These are phyloP conservation scores for Tenebrosternarchus preto DNA, from an alignment of 2,113 vertebrate species.

Conservation along the genomic window DNA sequence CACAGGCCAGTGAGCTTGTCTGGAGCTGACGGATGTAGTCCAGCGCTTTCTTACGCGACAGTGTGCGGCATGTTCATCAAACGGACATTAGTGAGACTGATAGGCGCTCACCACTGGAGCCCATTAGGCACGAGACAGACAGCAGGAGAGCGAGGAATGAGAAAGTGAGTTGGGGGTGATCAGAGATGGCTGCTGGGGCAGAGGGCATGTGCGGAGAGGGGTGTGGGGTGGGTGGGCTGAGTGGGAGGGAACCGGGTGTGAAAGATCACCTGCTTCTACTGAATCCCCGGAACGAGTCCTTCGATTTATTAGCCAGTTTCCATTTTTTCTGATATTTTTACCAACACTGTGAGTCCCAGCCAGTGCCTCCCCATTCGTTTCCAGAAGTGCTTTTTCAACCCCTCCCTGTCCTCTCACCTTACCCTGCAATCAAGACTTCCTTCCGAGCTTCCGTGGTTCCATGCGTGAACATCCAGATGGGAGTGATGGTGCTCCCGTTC, in stretches of 20 bases:
- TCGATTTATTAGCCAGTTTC: background rate
- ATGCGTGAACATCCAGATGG: constrained; percentile 16
- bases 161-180: too few relatives aligned
- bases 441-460: background rate
- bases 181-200: too few relatives aligned
- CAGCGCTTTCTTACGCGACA: constrained; percentile 28
- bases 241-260: constrained; percentile 2
- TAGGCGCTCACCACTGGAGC: constrained; percentile 32
- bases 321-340: background rate
- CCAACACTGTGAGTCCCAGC: background rate
- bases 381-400: background rate
- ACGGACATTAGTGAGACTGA: constrained; percentile 37
- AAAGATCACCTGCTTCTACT: background rate
- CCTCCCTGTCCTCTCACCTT: background rate
- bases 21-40: constrained; percentile 35
- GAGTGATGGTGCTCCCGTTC: constrained; percentile 31
- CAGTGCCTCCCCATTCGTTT: background rate
- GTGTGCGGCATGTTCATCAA: constrained; percentile 45
- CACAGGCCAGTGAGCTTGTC: constrained; percentile 8
- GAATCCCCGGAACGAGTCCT: background rate
- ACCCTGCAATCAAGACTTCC: constrained; percentile 28
- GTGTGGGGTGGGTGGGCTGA: background rate
- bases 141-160: background rate
- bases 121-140: constrained; percentile 45
- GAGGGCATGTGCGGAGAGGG: background rate